phyloP scores from a whole-genome alignment of 2,888 invertebrate species.

The Lithophane leautieri region DNA sequence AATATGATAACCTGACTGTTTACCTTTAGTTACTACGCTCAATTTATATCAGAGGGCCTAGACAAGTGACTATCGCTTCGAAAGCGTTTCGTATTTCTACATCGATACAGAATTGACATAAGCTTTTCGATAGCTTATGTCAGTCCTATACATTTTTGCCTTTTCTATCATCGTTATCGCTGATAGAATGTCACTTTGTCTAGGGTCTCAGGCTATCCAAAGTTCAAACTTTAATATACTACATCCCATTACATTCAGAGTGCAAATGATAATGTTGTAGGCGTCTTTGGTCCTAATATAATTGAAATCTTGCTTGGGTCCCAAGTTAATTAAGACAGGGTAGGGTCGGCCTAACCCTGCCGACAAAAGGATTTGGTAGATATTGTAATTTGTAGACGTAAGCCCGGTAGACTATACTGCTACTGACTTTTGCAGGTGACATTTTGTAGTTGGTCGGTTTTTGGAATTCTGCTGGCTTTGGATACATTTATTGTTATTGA shows the following conservation, averaged over 20 bases:
- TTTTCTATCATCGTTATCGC: too few species aligned
- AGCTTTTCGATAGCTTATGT: too few species aligned
- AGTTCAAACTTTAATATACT: constrained; percentile 32
- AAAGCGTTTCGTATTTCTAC: too few species aligned
- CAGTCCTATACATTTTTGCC: too few species aligned
- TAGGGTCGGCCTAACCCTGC: constrained; percentile 61
- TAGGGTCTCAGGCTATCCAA: constrained; percentile 1
- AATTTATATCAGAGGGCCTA: neutral
- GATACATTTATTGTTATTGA: neutral
- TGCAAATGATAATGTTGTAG: constrained; percentile 70
- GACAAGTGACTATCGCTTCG: too few species aligned
- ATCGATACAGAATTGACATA: too few species aligned
- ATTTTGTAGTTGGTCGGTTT: neutral
- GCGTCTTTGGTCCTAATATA: constrained; percentile 77
- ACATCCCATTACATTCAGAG: constrained; percentile 49
- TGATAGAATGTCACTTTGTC: too few species aligned
- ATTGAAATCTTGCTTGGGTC: constrained; percentile 83
- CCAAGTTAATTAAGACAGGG: constrained; percentile 78
- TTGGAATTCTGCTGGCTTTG: neutral
- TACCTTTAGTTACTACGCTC: neutral
- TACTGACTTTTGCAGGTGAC: constrained; percentile 41
- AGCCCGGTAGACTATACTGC: constrained; percentile 44
- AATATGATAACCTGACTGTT: neutral
- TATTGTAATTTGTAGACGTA: constrained; percentile 66
- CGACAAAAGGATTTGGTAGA: constrained; percentile 58